Evolutionary conservation across 2,113 vertebrate genomes (phyloP).

Genomic region (Capreolus pygargus): DNA sequence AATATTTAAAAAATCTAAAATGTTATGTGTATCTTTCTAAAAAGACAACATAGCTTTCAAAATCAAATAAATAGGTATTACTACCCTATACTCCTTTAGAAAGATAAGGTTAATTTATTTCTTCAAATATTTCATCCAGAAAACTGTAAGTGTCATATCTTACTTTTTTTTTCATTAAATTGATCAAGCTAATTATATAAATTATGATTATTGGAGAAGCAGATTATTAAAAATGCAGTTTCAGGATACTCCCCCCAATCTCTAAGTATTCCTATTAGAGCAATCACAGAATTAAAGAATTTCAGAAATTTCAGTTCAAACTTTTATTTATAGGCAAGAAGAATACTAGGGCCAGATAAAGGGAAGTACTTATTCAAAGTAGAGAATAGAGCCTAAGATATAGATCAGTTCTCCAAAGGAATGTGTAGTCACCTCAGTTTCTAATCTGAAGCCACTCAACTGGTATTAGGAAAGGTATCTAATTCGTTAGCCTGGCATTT

Average conservation of each 20-base stretch:
- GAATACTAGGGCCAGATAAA: not conserved
- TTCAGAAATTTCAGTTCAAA: not conserved
- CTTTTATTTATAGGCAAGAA: not conserved
- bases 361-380: not conserved
- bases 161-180: not conserved
- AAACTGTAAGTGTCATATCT: not conserved
- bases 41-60: not conserved
- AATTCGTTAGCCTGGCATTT: not conserved
- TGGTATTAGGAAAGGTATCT: not conserved
- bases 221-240: not conserved
- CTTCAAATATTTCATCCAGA: not conserved
- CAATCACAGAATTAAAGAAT: not conserved
- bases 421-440: not conserved
- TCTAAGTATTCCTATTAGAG: not conserved
- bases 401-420: not conserved
- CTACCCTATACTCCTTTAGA: not conserved
- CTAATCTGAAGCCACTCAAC: not conserved
- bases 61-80: not conserved
- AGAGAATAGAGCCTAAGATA: not conserved
- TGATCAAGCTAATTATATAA: not conserved
- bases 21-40: not conserved
- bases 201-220: not conserved
- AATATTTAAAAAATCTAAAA: not conserved
- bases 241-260: not conserved
- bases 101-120: not conserved